These are phyloP conservation scores for Hemibagrus guttatus DNA, from an alignment of 2,797 vertebrate genomes.

Conservation along the genomic window DNA sequence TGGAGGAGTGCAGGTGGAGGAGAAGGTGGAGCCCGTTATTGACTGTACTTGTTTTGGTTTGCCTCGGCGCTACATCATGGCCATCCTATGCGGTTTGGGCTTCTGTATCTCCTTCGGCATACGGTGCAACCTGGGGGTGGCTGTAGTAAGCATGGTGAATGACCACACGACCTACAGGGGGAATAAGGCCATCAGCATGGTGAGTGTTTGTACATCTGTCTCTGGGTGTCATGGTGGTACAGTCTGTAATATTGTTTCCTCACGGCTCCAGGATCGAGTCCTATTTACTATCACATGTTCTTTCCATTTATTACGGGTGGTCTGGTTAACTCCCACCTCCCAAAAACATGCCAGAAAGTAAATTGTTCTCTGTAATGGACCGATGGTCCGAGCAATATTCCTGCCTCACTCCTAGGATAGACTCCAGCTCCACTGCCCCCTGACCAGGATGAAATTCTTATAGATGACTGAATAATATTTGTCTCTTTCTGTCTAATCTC, in stretches of 20 bases:
- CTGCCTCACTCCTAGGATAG: background rate
- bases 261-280: background rate
- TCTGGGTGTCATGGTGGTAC: background rate
- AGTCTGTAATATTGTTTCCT: background rate
- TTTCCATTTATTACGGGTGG: background rate
- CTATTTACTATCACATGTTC: background rate
- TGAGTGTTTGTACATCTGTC: slow-evolving; percentile 50
- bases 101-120: slow-evolving; percentile 89
- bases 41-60: slow-evolving; percentile 85
- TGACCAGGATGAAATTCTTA: background rate
- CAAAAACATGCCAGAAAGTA: background rate
- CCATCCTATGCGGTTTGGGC: slow-evolving; percentile 81
- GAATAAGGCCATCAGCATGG: slow-evolving; percentile 73
- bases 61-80: slow-evolving; percentile 83
- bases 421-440: background rate
- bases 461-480: background rate
- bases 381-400: background rate
- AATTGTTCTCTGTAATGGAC: background rate
- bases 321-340: background rate
- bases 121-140: slow-evolving; percentile 85
- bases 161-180: slow-evolving; percentile 75
- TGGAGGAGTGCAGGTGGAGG: slow-evolving; percentile 70
- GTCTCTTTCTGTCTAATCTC: background rate
- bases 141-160: slow-evolving; percentile 86
- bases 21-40: slow-evolving; percentile 70